Evolutionary conservation across 2,888 invertebrate genomes (phyloP).

Genomic region (Archips xylosteana): DNA sequence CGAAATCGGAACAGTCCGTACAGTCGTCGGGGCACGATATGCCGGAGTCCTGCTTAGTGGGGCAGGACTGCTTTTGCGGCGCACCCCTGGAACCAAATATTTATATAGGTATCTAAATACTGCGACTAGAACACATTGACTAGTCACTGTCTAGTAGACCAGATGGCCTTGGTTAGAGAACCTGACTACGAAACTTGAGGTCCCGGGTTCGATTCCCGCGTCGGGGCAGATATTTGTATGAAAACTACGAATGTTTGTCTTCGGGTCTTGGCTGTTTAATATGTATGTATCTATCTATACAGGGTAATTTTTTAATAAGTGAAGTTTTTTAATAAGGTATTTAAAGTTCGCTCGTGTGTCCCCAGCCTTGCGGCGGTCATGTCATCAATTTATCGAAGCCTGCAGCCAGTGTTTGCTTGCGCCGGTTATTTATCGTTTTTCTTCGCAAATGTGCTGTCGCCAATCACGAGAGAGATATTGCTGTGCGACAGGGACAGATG

Average conservation of each 20-base stretch:
- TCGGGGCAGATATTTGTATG: no score
- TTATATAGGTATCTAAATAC: no score
- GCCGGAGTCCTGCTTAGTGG: conserved; percentile 80
- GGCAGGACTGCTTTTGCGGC: conserved; percentile 64
- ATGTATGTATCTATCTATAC: no score
- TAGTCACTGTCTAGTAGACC: no score
- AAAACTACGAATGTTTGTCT: no score
- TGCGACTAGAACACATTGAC: no score
- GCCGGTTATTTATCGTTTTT: conserved; percentile 27
- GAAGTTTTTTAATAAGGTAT: no score
- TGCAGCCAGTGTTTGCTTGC: conserved; percentile 1
- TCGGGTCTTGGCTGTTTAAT: no score
- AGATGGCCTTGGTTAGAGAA: no score
- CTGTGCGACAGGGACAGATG: conserved; percentile 9
- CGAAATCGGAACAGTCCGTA: conserved; percentile 67
- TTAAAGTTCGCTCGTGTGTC: not conserved
- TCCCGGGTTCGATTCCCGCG: no score
- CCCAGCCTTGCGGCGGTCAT: not conserved
- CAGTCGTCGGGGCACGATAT: conserved; percentile 78
- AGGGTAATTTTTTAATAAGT: no score
- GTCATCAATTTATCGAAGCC: conserved; percentile 15
- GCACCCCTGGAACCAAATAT: conserved; percentile 60
- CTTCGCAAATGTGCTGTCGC: conserved; percentile 32
- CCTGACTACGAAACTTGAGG: no score
- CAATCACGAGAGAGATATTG: conserved; percentile 24